Evolutionary conservation across 1,140 invertebrate genomes (phyloP), one percentile per base, ranked within the genome.

Genomic region (Bradysia coprophila): DNA sequence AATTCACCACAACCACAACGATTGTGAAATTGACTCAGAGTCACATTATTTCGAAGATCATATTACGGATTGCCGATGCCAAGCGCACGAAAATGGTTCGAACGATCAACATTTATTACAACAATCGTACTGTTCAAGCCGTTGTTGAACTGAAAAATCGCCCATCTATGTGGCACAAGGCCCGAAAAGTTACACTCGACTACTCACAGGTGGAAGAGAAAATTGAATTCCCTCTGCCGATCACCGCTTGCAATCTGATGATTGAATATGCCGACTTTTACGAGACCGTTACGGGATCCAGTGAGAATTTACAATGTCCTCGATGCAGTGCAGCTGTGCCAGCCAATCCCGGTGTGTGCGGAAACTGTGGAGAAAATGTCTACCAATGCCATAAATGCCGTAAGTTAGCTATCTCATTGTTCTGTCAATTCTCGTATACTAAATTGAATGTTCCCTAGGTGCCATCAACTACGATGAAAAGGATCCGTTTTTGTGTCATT

Each of bases 381-480:
- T 98, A 92, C 61, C 94, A 98, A 53, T 97, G 93, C 58, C 88
- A 95, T 61, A 96, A 96, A 63, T 96, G 91, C 66, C 78, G 89
- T n/a, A n/a, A n/a, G n/a, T n/a, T n/a, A n/a, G n/a, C n/a, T n/a
- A n/a, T n/a, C n/a, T n/a, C n/a, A n/a, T n/a, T n/a, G n/a, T n/a
- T n/a, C n/a, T n/a, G n/a, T n/a, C n/a, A n/a, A n/a, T n/a, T n/a
- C n/a, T n/a, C n/a, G n/a, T n/a, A n/a, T n/a, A n/a, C n/a, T n/a
- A n/a, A n/a, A n/a, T n/a, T n/a, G n/a, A n/a, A n/a, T n/a, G n/a
- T n/a, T n/a, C n/a, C n/a, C n/a, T n/a, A n/a, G n/a, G n/a, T 13
- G 88, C 93, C 0, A 98, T 98, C 47, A 98, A 98, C 64, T 98
- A 98, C 64, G 94, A 98, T 61, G 93, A 98, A 60, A 95, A 96